Conservation (phyloP, 2,113 vertebrate species). For the Holacanthus passer region DNA sequence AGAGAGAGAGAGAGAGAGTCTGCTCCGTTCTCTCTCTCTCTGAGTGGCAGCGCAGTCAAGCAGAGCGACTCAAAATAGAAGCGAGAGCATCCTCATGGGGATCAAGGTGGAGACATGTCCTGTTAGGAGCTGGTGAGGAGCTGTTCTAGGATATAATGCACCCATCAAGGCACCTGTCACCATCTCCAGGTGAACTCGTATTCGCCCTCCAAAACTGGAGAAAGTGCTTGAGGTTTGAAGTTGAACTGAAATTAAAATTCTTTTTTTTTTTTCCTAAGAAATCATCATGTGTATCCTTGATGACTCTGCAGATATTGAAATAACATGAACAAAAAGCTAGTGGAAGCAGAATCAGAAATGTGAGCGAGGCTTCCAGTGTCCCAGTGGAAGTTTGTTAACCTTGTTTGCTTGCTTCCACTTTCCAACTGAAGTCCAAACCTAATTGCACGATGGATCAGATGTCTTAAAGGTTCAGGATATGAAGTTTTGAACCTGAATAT, state of each 20-base stretch:
- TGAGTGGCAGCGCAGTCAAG: conserved; percentile 67
- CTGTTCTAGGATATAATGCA: conserved; percentile 59
- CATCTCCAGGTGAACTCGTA: conserved; percentile 25
- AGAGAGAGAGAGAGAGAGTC: neutral
- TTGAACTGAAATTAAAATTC: neutral
- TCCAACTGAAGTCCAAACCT: no score
- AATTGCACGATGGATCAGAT: no score
- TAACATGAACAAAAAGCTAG: neutral
- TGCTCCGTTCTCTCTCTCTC: conserved; percentile 43
- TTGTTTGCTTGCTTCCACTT: neutral
- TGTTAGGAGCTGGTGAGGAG: conserved; percentile 57
- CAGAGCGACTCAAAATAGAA: conserved; percentile 78
- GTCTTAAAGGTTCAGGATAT: no score
- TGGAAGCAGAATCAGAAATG: no score
- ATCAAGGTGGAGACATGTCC: conserved; percentile 69
- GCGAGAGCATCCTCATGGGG: conserved; percentile 66
- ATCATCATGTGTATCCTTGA: no score
- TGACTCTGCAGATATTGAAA: neutral
- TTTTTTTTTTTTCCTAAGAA: neutral
- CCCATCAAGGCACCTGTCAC: conserved; percentile 37
- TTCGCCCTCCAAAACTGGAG: no score
- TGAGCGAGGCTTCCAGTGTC: neutral
- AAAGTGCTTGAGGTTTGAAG: conserved; percentile 21
- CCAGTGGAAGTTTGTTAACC: neutral
- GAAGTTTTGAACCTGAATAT: neutral